These are phyloP conservation scores for Agrotis segetum DNA, from an alignment of 2,888 invertebrate genomes.

Conservation along the genomic window DNA sequence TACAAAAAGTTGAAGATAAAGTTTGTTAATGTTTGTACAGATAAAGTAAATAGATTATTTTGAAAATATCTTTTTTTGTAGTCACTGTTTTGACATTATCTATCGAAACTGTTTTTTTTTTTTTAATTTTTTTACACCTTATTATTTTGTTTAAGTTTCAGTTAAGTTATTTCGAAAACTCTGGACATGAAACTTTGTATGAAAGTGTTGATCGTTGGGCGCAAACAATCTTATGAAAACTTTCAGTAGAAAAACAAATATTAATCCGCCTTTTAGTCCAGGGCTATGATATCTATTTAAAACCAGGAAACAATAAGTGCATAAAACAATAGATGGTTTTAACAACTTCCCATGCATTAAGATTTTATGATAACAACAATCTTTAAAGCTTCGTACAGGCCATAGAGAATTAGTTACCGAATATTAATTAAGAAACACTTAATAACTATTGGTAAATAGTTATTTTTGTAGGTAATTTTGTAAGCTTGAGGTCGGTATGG, in stretches of 20 bases:
- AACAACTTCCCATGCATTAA: slow-evolving; percentile 21
- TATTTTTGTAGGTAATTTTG: slow-evolving; percentile 54
- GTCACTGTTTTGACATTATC: no score
- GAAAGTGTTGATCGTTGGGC: no score
- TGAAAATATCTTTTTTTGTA: no score
- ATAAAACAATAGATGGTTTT: slow-evolving; percentile 19
- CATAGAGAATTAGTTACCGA: slow-evolving; percentile 27
- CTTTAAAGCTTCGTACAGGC: slow-evolving; percentile 23
- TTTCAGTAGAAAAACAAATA: neutral
- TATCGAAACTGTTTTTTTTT: no score
- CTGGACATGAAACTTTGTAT: no score
- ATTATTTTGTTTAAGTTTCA: no score
- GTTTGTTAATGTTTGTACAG: no score
- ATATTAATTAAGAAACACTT: slow-evolving; percentile 45
- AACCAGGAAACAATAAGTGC: slow-evolving; percentile 19
- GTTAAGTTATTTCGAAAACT: no score
- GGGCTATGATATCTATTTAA: neutral
- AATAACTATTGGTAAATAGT: slow-evolving; percentile 50
- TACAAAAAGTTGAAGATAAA: no score
- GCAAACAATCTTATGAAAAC: no score
- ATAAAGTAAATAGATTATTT: no score
- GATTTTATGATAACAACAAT: slow-evolving; percentile 19
- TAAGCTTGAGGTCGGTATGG: slow-evolving; percentile 62
- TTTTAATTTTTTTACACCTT: no score
- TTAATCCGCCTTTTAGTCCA: neutral